These are phyloP conservation scores for Camponotus floridanus DNA, from an alignment of 1,140 invertebrate species.

Conservation along the genomic window DNA sequence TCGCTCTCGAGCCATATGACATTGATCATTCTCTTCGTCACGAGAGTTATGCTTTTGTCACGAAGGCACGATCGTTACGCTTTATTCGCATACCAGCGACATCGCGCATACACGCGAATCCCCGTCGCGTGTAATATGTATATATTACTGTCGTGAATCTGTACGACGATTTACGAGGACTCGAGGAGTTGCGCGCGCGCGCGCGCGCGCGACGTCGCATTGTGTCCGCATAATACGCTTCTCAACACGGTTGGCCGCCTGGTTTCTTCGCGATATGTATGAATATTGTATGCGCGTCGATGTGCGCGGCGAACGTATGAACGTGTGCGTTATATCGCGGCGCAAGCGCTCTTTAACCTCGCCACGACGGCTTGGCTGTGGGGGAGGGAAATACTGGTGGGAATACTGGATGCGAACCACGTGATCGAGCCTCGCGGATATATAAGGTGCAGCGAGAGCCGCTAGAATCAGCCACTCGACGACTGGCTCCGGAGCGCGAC, in stretches of 20 bases:
- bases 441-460: conserved; percentile 75
- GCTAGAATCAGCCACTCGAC: conserved; percentile 79
- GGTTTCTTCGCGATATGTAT: conserved; percentile 3
- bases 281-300: conserved; percentile 3
- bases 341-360: conserved; percentile 15
- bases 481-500: conserved; percentile 77
- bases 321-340: neutral
- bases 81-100: conserved; percentile 23
- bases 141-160: conserved; percentile 41
- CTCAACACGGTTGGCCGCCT: conserved; percentile 11
- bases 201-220: conserved; percentile 43
- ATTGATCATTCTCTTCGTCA: neutral
- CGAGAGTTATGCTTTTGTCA: neutral
- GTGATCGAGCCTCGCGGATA: conserved; percentile 76
- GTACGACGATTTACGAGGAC: conserved; percentile 49
- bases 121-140: conserved; percentile 1
- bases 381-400: neutral
- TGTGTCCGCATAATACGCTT: conserved; percentile 58
- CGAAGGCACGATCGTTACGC: conserved; percentile 14
- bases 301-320: neutral
- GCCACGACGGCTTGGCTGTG: too few species aligned
- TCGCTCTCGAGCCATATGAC: neutral
- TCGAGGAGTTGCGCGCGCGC: conserved; percentile 20
- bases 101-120: neutral
- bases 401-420: conserved; percentile 69